Percentiles rank a stretch among this genome's conserved stretches.
Conservation (phyloP, 2,888 invertebrate species). For the Phrixothrix hirtus region DNA sequence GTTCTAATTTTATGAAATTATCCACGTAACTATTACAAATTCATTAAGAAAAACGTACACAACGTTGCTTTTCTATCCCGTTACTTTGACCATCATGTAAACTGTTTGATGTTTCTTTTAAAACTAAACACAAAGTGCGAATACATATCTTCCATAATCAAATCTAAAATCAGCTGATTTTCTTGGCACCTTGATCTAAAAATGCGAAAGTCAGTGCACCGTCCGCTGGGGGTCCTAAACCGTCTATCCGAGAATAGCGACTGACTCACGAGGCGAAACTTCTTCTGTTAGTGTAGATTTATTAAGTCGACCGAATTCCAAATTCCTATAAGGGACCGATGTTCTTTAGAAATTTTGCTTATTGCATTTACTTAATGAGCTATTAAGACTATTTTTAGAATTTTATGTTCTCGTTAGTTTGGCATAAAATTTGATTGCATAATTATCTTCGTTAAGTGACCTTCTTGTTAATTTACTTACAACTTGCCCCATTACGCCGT, state of each 20-base stretch:
- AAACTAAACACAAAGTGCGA: too few species aligned
- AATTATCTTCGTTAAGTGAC: not conserved
- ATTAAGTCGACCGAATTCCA: constrained; percentile 7
- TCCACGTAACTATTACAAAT: too few species aligned
- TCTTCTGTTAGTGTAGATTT: constrained; percentile 8
- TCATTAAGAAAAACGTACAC: too few species aligned
- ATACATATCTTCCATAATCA: constrained; percentile 13
- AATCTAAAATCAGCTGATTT: constrained; percentile 35
- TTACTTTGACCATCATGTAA: too few species aligned
- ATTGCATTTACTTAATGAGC: not conserved
- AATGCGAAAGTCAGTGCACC: constrained; percentile 38
- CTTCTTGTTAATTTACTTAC: constrained; percentile 1
- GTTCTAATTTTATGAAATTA: not conserved
- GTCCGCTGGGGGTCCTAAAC: constrained; percentile 35
- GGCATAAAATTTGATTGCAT: not conserved
- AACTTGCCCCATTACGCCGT: too few species aligned
- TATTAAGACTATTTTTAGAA: not conserved
- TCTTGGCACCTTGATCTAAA: constrained; percentile 37
- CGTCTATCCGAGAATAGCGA: constrained; percentile 33
- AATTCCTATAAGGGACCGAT: not conserved
- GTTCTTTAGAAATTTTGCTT: constrained; percentile 1
- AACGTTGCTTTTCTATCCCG: too few species aligned
- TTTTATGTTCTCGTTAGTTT: not conserved
- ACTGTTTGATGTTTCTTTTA: too few species aligned
- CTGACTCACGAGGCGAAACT: constrained; percentile 28